A percentile compares a stretch with the other conserved stretches of the same genome.
phyloP scores from a whole-genome alignment of 2,888 invertebrate species.

The Spialia ferax region DNA sequence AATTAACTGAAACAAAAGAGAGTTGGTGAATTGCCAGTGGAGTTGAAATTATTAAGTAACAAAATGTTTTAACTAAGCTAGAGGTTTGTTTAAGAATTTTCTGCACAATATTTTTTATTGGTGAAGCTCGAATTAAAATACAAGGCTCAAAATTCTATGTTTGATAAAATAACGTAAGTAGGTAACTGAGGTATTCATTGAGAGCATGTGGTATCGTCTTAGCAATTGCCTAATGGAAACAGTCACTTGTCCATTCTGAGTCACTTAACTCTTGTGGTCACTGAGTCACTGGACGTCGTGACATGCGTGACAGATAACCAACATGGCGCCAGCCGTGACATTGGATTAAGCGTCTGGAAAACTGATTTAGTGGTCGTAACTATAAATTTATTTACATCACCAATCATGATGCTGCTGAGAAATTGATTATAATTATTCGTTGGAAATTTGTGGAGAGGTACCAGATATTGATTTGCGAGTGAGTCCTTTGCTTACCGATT shows the following conservation, averaged over 20 bases:
- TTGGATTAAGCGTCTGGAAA: conserved; percentile 34
- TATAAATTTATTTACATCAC: conserved; percentile 27
- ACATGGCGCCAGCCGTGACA: conserved; percentile 35
- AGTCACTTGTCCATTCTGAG: conserved; percentile 51
- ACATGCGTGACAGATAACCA: conserved; percentile 35
- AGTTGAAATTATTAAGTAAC: no score
- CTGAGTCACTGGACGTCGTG: conserved; percentile 63
- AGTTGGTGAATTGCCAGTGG: no score
- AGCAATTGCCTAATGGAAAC: conserved; percentile 29
- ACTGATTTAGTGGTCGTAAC: conserved; percentile 30
- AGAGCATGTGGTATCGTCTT: background rate
- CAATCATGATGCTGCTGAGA: conserved; percentile 5
- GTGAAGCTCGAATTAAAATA: background rate
- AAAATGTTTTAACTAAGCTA: no score
- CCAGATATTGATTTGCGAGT: no score
- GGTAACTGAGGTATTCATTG: background rate
- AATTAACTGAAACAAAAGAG: no score
- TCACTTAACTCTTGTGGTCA: conserved; percentile 61
- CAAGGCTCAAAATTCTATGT: background rate
- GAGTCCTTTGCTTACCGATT: no score
- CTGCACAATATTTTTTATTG: no score
- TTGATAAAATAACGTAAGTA: no score
- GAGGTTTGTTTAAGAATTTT: no score
- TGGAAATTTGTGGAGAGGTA: no score
- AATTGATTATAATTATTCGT: conserved; percentile 22